Evolutionary conservation across 1,140 invertebrate species (phyloP), one percentile per base, ranked within the genome.

Genomic region (Zaprionus taronus): DNA sequence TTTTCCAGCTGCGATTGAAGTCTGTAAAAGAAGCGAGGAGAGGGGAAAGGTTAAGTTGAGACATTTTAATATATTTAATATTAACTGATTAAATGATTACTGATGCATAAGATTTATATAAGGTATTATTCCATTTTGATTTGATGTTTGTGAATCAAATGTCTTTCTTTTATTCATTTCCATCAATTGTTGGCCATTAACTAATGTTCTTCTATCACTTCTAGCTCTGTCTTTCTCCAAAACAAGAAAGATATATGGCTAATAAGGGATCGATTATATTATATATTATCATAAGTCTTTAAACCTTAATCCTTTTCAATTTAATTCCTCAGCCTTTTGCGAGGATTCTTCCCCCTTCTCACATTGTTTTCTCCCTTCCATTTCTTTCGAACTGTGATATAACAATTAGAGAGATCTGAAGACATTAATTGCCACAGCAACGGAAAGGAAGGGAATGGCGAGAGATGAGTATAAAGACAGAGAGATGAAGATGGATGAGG

Each of bases 11-110:
- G 66, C 62, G 60, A 68, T 31, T 72, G 63, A 81, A 80, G 77
- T 86, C 83, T 86, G 84, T 0, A 83, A 89, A 3, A 15, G 55
- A 41, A 47, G 41, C 11, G 56, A 38, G 20, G 26, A 44, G 61
- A 61, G 2, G 47, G 20, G 24, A n/a, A 6, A 15, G 2, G 12
- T 51, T 14, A 51, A 4, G 4, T 22, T 12, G 0, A 28, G 4
- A 14, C 0, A 55, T 3, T n/a, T 26, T 55, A 15, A 55, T 55
- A 15, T 15, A 2, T 7, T 26, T 55, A 24, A 5, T 14, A 22
- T 14, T 34, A 34, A 11, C 11, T 31, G 9, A 11, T 11, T n/a
- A n/a, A n/a, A n/a, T n/a, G n/a, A n/a, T n/a, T n/a, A n/a, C n/a
- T n/a, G n/a, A n/a, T 34, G 3, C 0, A 11, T 31, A 31, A 2